Base-by-base conservation (phyloP, 2,888 invertebrate species). In the Molorchus minor region DNA sequence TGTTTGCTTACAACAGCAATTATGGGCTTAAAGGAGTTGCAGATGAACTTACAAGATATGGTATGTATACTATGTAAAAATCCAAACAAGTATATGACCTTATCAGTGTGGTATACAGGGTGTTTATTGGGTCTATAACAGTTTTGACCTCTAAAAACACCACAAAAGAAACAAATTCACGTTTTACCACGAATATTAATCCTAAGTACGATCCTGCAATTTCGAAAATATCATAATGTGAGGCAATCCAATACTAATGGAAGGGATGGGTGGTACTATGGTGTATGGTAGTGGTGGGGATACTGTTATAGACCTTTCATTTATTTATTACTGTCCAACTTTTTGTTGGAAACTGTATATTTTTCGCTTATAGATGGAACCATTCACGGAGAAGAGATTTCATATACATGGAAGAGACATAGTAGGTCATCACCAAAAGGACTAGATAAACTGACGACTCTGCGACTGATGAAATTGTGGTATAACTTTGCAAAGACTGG, bases 351-450 rank as follows among this genome's bases (percentile, higher is more conserved):
- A 13, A 35, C 12, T 13, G 12, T 35, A 2, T 52, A 12, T 8
- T n/a, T 13, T 33, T 51, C 12, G 3, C 35, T 45, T 59, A 8
- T 25, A 68, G 68, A 66, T 8, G 66, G 63, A 8, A 40, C 57
- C 10, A n/a, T n/a, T 10, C 68, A 68, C 47, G 19, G 41, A 1
- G 68, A 68, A 56, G 68, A 68, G 12, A 8, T 62, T 15, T 19
- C 21, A 38, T 68, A 56, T 17, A 12, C 67, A 8, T 68, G 64
- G 63, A 65, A 52, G 41, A 41, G 51, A 29, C 17, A 30, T 7
- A 30, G 16, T 1, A 29, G 45, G 10, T 7, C 45, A 2, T 25
- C 44, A 20, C 60, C 61, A 17, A 38, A 15, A n/a, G 53, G 56
- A 29, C 12, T 36, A 16, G 60, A 62, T 40, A 16, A 61, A 41